Base-by-base conservation (phyloP, 2,113 vertebrate species). In the Tachuris rubrigastra region DNA sequence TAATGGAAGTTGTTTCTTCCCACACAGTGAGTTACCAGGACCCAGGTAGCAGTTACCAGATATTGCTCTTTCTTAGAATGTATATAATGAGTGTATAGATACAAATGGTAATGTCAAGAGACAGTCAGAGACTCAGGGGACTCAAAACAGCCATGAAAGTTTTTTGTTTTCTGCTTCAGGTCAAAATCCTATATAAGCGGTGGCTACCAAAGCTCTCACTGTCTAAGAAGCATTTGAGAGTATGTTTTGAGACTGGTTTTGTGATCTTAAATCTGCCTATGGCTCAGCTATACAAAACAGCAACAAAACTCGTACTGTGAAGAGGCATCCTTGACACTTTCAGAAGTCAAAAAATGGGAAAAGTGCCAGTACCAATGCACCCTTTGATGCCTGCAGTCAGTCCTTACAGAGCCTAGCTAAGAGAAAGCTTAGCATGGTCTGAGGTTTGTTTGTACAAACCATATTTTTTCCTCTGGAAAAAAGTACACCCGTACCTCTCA, bases 1-100 rank as follows among this genome's bases (percentile, higher is more conserved):
- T 87, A 79, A 85, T 76, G 31, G 63, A 82, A 87, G 50, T 44
- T 75, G 78, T 69, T 92, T 92, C 83, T 93, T 79, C 66, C 65
- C 31, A 92, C 79, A 72, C 42, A 86, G 39, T 23, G 60, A 92
- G 16, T 77, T 90, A 78, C 23, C 60, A 77, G 44, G 66, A 93
- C 27, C 28, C 41, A 80, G 44, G 52, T 24, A 79, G 50, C 65
- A 55, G 63, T 73, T 81, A 78, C 22, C 28, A 79, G 66, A 49
- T 6, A 30, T 1, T 66, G 6, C 3, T 72, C 20, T 69, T 89
- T 91, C 78, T 78, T 25, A 46, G 55, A 69, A 62, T 4, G 9
- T 27, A 6, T 49, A 21, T 11, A 31, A 35, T n/a, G 31, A 50
- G 6, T 46, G 9, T 47, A 75, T 22, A 68, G 35, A n/a, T 72